Percentiles rank a stretch among this genome's conserved stretches.
Evolutionary conservation across 2,113 vertebrate species (phyloP).

Genomic region (Romanogobio albipinnatus): DNA sequence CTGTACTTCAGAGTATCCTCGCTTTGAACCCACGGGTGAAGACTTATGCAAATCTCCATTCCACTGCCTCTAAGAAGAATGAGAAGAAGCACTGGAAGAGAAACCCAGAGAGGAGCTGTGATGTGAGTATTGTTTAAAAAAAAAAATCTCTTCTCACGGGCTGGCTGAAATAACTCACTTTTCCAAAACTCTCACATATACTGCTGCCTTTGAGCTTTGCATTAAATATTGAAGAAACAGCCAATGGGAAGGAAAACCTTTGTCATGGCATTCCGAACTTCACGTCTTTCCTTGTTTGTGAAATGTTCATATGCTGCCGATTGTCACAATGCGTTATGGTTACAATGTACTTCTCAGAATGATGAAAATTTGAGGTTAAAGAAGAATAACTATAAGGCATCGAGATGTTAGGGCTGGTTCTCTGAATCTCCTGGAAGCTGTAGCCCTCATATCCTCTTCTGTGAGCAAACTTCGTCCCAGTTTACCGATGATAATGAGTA

Average conservation of each 20-base stretch:
- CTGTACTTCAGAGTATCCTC: slow-evolving; percentile 79
- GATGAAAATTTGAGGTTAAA: slow-evolving; percentile 1
- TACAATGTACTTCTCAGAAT: neutral
- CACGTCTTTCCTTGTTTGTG: slow-evolving; percentile 1
- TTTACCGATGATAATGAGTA: slow-evolving; percentile 31
- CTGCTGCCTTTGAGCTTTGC: neutral
- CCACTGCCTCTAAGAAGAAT: slow-evolving; percentile 84
- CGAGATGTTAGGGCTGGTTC: neutral
- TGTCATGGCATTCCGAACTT: neutral
- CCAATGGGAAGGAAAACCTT: slow-evolving; percentile 7
- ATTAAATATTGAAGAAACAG: slow-evolving; percentile 19
- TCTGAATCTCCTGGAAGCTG: slow-evolving; percentile 12
- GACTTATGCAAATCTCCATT: slow-evolving; percentile 77
- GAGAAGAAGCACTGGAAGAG: slow-evolving; percentile 92
- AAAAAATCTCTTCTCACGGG: slow-evolving; percentile 32
- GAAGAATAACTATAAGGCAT: neutral
- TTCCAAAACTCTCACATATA: neutral
- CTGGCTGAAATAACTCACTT: neutral
- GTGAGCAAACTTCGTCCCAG: slow-evolving; percentile 32
- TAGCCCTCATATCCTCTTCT: neutral
- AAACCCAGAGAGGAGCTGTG: slow-evolving; percentile 82
- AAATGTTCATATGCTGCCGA: neutral
- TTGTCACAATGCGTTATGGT: neutral
- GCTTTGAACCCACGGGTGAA: slow-evolving; percentile 85
- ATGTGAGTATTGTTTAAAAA: slow-evolving; percentile 72